Evolutionary conservation across 2,888 invertebrate genomes (phyloP).

Genomic region (Ceraclea dissimilis): DNA sequence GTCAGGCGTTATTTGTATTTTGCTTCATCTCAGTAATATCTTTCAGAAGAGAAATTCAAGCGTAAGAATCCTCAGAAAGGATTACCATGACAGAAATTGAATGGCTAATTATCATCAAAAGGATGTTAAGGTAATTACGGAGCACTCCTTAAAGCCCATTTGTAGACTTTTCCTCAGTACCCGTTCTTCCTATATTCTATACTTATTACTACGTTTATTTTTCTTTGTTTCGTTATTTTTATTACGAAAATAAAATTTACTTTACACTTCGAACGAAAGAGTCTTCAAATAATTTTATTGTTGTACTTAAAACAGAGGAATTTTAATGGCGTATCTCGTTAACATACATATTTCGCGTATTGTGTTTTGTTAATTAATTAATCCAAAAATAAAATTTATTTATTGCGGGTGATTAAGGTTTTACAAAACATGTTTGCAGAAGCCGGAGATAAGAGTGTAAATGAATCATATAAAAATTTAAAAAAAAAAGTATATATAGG

Average conservation of each 20-base stretch:
- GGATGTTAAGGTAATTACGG: conserved; percentile 23
- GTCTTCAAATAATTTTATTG: not conserved
- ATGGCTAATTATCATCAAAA: conserved; percentile 24
- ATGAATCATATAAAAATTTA: no score
- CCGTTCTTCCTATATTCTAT: conserved; percentile 1
- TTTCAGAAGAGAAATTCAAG: conserved; percentile 5
- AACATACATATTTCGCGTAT: no score
- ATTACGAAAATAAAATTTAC: not conserved
- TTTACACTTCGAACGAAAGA: not conserved
- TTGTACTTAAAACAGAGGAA: no score
- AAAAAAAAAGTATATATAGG: no score
- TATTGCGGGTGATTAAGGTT: no score
- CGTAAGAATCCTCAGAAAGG: conserved; percentile 8
- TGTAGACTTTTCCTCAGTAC: conserved; percentile 11
- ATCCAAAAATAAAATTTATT: no score
- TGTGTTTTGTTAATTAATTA: no score
- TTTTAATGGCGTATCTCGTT: no score
- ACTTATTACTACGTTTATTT: not conserved
- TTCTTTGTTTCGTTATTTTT: not conserved
- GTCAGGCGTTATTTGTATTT: no score
- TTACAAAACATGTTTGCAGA: no score
- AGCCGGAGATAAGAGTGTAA: no score
- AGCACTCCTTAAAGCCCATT: conserved; percentile 17
- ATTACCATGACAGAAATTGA: conserved; percentile 21
- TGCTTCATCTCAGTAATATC: no score